Base-by-base conservation (phyloP, 1,140 invertebrate genomes). In the Cydia fagiglandana region DNA sequence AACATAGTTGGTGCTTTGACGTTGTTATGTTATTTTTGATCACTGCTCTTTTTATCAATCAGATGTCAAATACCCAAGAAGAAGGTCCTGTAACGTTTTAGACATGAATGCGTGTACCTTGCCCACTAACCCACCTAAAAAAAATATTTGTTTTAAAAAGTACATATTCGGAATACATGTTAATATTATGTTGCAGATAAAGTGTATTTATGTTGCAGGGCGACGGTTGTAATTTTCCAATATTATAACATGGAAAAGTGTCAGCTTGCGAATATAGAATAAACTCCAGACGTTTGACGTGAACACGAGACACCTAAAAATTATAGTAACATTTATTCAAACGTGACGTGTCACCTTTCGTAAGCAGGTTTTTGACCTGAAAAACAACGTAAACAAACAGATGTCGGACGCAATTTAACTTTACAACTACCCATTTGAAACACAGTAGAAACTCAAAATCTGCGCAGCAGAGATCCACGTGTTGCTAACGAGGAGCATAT, bases 341-440 rank as follows among this genome's bases (percentile, higher is more conserved):
- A 61, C 56, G 56, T 61, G 20, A 61, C 20, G 20, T 61, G 20
- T 24, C 17, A 20, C 56, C 56, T 61, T 61, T 61, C 24, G 15
- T 38, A 70, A 17, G n/a, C 34, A 70, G 66, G 38, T 70, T 38
- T 70, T 38, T 70, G 66, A 70, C 66, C 66, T 70, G 66, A 45
- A 45, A 68, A 70, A 70, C 66, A 70, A 70, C 34, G 66, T 70
- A 70, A 70, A 70, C 66, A 76, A 77, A 56, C 80, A 84, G 77
- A 81, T 84, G 66, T 70, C 66, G 66, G 24, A 41, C 15, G 15
- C 17, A 5, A 70, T 70, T 73, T 77, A 73, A 78, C 30, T 84
- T 86, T 84, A 82, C 73, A 80, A 81, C 73, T 66, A 45, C 28
- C 73, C 50, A 76, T 79, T 84, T 82, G 79, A 78, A 78, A 82